Evolutionary conservation across 2,797 vertebrate genomes (phyloP), one percentile per base, ranked within the genome.

Genomic region (Linurgus olivaceus): DNA sequence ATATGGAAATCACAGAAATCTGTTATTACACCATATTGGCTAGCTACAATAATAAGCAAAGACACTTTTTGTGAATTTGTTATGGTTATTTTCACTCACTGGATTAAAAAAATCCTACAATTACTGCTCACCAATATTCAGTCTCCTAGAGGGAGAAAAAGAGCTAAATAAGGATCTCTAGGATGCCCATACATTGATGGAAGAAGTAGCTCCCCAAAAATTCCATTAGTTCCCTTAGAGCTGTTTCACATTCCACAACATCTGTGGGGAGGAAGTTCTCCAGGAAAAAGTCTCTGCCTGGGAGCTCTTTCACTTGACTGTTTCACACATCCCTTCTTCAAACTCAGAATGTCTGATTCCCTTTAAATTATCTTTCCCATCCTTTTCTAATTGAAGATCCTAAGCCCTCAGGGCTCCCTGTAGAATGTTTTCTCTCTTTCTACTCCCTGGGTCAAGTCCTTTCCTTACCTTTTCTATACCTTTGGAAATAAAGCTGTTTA

Each of bases 31-130:
- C 37, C 47, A 67, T 13, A 45, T 21, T 47, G 58, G 23, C 20
- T 73, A 63, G 16, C 33, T 68, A 84, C 4, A 84, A 24, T n/a
- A 88, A 88, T 26, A 78, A 54, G 45, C n/a, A 90, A 67, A 75
- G 13, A 10, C 72, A 59, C 2, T 45, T 55, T 44, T 48, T 51
- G 33, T 47, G 65, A 81, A 57, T 26, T 26, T 44, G 6, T 72
- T 90, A 17, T 8, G 12, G 6, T 65, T 89, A 55, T 47, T 80
- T 24, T 38, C 71, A 45, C 8, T 61, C 3, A n/a, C 26, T 38
- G 0, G 1, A 85, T 45, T 6, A 8, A 31, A 90, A 59, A n/a
- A 0, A 0, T 2, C 11, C 23, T 38, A 8, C 14, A 70, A 5
- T 50, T 78, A 19, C 7, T 65, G 17, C 10, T 78, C 3, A 45